Conservation (phyloP, 1,140 invertebrate species). For the Aphelenchoides fujianensis region DNA sequence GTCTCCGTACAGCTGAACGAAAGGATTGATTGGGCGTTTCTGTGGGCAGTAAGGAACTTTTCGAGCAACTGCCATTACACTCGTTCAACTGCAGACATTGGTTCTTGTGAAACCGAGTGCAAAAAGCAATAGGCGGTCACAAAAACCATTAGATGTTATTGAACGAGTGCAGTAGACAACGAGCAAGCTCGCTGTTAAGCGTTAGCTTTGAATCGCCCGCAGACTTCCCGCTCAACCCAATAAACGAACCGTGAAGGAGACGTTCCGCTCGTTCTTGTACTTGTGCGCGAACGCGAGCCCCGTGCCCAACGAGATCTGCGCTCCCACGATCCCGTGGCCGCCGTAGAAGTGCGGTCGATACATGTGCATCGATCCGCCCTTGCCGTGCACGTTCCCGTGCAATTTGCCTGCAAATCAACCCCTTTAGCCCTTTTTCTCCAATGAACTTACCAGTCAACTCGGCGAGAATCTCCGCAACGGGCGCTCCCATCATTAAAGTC, state of each 20-base stretch:
- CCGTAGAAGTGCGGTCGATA: conserved; percentile 83
- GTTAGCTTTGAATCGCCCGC: too few species aligned
- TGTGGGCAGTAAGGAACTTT: too few species aligned
- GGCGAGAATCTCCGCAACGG: conserved; percentile 74
- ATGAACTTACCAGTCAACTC: conserved; percentile 78
- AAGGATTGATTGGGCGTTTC: too few species aligned
- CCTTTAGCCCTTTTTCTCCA: background rate
- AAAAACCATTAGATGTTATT: too few species aligned
- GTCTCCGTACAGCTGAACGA: conserved; percentile 91
- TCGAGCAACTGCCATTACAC: too few species aligned
- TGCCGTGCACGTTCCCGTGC: conserved; percentile 84
- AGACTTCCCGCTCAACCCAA: too few species aligned
- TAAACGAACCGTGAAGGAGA: conserved; percentile 79
- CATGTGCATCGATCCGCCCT: conserved; percentile 74
- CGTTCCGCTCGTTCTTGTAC: conserved; percentile 76
- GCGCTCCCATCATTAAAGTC: conserved; percentile 85
- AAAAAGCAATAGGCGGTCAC: too few species aligned
- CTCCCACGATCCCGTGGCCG: conserved; percentile 97
- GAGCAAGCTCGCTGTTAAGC: too few species aligned
- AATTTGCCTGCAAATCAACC: conserved; percentile 59
- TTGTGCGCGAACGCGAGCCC: conserved; percentile 87
- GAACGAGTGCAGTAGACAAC: too few species aligned
- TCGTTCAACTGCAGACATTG: too few species aligned
- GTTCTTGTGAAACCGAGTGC: too few species aligned
- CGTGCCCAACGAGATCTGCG: conserved; percentile 88